Conservation (phyloP, 2,797 vertebrate genomes). For the Eutrigla gurnardus region DNA sequence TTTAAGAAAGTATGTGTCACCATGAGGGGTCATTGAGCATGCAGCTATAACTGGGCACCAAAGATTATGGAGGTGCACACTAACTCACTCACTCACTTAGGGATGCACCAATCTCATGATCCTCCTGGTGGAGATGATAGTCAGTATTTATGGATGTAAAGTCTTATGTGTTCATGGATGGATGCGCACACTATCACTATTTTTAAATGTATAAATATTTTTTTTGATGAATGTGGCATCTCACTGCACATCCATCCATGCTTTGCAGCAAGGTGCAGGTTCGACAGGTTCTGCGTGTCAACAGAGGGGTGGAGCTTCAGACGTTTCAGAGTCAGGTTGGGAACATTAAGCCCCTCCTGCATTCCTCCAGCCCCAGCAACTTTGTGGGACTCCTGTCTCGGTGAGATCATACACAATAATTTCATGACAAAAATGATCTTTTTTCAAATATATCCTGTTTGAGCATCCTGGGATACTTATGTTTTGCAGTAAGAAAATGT, state of each 20-base stretch:
- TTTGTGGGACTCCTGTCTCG: slow-evolving; percentile 91
- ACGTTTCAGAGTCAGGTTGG: slow-evolving; percentile 83
- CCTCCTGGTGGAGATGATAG: not conserved
- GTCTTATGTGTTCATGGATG: no score
- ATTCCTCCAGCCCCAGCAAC: slow-evolving; percentile 85
- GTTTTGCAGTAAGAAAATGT: not conserved
- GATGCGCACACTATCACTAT: not conserved
- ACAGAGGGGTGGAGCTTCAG: slow-evolving; percentile 83
- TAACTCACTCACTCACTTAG: no score
- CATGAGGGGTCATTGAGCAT: no score
- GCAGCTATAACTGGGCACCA: no score
- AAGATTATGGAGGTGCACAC: no score
- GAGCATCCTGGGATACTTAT: not conserved
- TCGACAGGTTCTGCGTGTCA: slow-evolving; percentile 83
- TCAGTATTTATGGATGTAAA: not conserved
- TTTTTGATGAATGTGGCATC: not conserved
- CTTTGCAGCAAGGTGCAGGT: slow-evolving; percentile 73
- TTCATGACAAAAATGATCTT: not conserved
- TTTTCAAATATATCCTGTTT: not conserved
- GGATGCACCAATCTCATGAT: no score
- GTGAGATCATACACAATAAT: slow-evolving; percentile 72
- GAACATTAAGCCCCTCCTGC: slow-evolving; percentile 84
- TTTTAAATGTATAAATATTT: not conserved
- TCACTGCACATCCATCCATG: not conserved
- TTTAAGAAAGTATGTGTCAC: no score